Percentiles rank a stretch among this genome's conserved stretches.
Conservation (phyloP, 1,140 invertebrate species). For the Calliopsis andreniformis region DNA sequence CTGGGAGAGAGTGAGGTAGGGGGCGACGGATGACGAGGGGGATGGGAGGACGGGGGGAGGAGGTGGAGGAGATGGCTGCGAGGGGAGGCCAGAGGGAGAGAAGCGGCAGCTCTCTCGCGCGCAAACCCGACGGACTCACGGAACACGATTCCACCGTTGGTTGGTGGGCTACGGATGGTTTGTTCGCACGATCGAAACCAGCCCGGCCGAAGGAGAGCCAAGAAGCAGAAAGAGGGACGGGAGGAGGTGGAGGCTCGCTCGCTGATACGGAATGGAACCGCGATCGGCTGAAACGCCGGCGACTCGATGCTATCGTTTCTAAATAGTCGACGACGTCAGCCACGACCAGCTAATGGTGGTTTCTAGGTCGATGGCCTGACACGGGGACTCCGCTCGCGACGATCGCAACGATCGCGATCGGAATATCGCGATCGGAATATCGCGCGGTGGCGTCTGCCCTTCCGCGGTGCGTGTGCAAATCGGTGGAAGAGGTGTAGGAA, state of each 20-base stretch:
- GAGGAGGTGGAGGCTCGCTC: slow-evolving; percentile 17
- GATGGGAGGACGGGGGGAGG: slow-evolving; percentile 51
- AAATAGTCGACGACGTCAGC: slow-evolving; percentile 55
- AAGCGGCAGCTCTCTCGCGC: slow-evolving; percentile 59
- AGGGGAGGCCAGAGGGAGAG: slow-evolving; percentile 57
- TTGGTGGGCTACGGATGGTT: slow-evolving; percentile 69
- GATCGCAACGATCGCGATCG: too few species aligned
- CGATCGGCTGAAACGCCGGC: slow-evolving; percentile 49
- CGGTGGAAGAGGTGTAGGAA: too few species aligned
- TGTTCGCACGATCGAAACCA: slow-evolving; percentile 69
- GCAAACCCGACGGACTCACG: slow-evolving; percentile 69
- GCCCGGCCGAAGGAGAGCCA: slow-evolving; percentile 60
- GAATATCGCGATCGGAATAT: slow-evolving; percentile 24
- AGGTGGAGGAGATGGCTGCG: slow-evolving; percentile 59
- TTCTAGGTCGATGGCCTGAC: slow-evolving; percentile 51
- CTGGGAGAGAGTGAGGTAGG: slow-evolving; percentile 65
- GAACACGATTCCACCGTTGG: slow-evolving; percentile 68
- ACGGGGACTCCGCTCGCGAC: slow-evolving; percentile 10
- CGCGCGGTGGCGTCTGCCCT: too few species aligned
- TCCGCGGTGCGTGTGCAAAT: background rate
- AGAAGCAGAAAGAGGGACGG: slow-evolving; percentile 23
- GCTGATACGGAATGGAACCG: slow-evolving; percentile 60
- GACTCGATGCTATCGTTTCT: slow-evolving; percentile 49
- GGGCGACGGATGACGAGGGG: slow-evolving; percentile 55
- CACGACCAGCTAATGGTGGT: slow-evolving; percentile 48